These are phyloP conservation scores for Lepus townsendii DNA, from an alignment of 2,797 vertebrate species.

Conservation along the genomic window DNA sequence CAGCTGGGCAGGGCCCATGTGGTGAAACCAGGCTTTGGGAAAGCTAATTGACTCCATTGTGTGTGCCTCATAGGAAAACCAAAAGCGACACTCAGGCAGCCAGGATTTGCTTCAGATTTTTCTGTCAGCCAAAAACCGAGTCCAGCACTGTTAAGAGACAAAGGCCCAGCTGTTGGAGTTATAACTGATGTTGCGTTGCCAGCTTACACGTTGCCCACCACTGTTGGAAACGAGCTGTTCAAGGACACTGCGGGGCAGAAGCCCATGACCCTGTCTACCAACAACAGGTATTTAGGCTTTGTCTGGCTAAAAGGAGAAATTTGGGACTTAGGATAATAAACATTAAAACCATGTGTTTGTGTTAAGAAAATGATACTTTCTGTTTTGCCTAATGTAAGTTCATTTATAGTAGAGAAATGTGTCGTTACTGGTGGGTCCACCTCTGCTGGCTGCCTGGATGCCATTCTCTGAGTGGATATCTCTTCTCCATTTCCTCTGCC, in stretches of 20 bases:
- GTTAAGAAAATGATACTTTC: slow-evolving; percentile 14
- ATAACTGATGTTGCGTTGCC: slow-evolving; percentile 80
- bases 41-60: slow-evolving; percentile 24
- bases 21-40: slow-evolving; percentile 1
- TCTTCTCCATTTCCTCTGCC: not conserved
- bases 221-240: slow-evolving; percentile 84
- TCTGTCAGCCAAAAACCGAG: slow-evolving; percentile 79
- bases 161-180: slow-evolving; percentile 70
- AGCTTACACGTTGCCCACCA: slow-evolving; percentile 67
- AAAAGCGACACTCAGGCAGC: slow-evolving; percentile 93
- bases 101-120: slow-evolving; percentile 85
- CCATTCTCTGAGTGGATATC: slow-evolving; percentile 5
- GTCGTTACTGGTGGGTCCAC: not conserved
- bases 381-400: not conserved
- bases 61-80: slow-evolving; percentile 89
- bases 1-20: not conserved
- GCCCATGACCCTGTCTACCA: slow-evolving; percentile 81
- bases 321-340: not conserved
- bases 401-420: not conserved
- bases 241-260: slow-evolving; percentile 86
- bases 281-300: slow-evolving; percentile 76
- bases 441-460: not conserved
- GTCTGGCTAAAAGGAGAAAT: slow-evolving; percentile 22
- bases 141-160: slow-evolving; percentile 72
- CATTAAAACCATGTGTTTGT: not conserved